Evolutionary conservation across 2,888 invertebrate genomes (phyloP), one percentile per base, ranked within the genome.

Genomic region (Chloroclysta siterata): DNA sequence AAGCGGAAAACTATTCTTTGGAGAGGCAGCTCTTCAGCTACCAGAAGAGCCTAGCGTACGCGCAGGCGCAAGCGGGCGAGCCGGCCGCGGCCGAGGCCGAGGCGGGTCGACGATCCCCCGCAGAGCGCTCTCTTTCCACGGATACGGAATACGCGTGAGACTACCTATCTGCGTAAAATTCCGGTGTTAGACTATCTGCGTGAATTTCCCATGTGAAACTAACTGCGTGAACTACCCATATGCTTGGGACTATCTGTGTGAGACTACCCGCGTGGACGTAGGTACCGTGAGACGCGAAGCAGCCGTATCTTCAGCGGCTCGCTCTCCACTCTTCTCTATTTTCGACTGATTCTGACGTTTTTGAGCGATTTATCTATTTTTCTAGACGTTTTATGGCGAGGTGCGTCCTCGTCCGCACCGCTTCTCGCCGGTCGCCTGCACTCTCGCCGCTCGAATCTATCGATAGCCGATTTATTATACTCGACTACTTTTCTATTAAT

Each of bases 11-110:
- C 84, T 96, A 96, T 85, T 95, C 95, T 67, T 92, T 97, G 77
- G 97, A 97, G 88, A 93, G 96, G 73, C 97, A 97, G 85, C 88
- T 97, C 70, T 96, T 97, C 92, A 96, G 96, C 85, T 97, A 97
- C 83, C 97, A 97, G 88, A 95, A 96, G 86, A 96, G 96, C 80
- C 93, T 97, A 68, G 95, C 96, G 53, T 95, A 94, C 77, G 95
- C 95, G 53, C 95, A 96, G 84, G 95, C 95, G 51, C 94, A 92
- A 79, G 94, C 93, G 69, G 93, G 90, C 69, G 94, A 93, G 78
- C 87, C 81, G 79, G 89, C 81, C 73, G 85, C 72, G 76, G 87
- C 82, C 72, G 85, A 72, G 77, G 86, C 81, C 71, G 91, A 82
- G 77, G 75, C 76, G 55, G 87, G 83, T 74, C 89, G 85, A 36